phyloP scores from a whole-genome alignment of 1,140 invertebrate genomes.

The Eriocheir sinensis region DNA sequence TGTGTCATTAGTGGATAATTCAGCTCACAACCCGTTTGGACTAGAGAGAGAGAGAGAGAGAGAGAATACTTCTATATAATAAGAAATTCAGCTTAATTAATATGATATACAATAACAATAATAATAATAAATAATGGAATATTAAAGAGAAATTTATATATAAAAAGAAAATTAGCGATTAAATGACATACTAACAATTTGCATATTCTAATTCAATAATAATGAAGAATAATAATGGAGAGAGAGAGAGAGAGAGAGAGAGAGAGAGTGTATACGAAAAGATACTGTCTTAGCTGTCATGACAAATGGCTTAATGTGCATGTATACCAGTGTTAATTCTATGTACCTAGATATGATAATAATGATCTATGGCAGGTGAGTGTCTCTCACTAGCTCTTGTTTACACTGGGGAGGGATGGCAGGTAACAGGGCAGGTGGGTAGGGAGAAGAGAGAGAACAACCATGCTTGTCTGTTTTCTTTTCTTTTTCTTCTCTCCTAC shows the following conservation, averaged over 20 bases:
- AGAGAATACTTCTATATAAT: too few species aligned
- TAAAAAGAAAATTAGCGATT: too few species aligned
- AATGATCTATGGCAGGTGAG: background rate
- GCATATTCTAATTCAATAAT: too few species aligned
- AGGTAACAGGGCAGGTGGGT: background rate
- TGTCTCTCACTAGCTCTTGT: background rate
- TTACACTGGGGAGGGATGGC: background rate
- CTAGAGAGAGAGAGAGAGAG: too few species aligned
- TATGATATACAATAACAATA: too few species aligned
- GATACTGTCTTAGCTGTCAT: background rate
- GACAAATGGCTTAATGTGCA: background rate
- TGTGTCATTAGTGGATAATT: background rate
- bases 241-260: slow-evolving; percentile 33
- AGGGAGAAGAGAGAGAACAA: background rate
- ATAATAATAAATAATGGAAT: too few species aligned
- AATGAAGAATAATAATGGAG: background rate
- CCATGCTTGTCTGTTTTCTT: background rate
- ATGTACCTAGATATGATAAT: background rate
- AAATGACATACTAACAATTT: too few species aligned
- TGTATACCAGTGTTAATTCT: background rate
- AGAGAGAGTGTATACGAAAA: background rate
- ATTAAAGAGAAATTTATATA: too few species aligned
- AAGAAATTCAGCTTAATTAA: too few species aligned
- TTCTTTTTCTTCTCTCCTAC: background rate
- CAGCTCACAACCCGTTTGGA: too few species aligned